A percentile compares a stretch with the other conserved stretches of the same genome.
Conservation (phyloP, 2,888 invertebrate genomes). For the Pardosa pseudoannulata region DNA sequence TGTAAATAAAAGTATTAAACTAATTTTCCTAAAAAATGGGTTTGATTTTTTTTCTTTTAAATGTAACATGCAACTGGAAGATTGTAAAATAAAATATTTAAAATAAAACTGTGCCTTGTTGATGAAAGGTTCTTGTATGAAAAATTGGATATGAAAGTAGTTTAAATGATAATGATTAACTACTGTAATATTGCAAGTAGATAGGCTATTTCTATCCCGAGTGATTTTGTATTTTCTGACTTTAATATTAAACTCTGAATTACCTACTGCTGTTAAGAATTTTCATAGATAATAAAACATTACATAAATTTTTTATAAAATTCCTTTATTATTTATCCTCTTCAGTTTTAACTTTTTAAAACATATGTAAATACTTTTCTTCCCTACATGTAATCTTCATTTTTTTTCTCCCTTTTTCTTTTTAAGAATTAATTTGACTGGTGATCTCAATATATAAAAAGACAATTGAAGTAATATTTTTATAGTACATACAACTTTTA, state of each 20-base stretch:
- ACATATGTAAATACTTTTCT: neutral
- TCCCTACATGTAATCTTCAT: neutral
- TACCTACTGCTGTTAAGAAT: neutral
- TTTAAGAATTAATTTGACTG: neutral
- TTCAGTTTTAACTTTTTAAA: neutral
- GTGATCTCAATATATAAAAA: neutral
- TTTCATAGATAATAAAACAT: neutral
- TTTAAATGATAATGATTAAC: neutral
- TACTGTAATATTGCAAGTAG: constrained; percentile 2
- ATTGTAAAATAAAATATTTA: too few species aligned
- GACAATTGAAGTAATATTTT: neutral
- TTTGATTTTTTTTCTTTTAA: neutral
- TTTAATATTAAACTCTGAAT: neutral
- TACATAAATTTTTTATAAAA: neutral
- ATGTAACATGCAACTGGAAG: neutral
- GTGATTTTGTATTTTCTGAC: constrained; percentile 4
- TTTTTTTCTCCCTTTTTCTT: neutral
- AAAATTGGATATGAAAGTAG: constrained; percentile 13
- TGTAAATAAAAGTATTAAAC: neutral
- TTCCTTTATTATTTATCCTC: neutral
- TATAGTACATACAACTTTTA: neutral
- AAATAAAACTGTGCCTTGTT: constrained; percentile 13
- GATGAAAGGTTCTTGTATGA: constrained; percentile 10
- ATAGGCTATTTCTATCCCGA: constrained; percentile 7
- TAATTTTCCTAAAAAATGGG: neutral